A percentile compares a stretch with the other conserved stretches of the same genome.
Evolutionary conservation across 2,797 vertebrate genomes (phyloP).

Genomic region (Fistularia tabacaria): DNA sequence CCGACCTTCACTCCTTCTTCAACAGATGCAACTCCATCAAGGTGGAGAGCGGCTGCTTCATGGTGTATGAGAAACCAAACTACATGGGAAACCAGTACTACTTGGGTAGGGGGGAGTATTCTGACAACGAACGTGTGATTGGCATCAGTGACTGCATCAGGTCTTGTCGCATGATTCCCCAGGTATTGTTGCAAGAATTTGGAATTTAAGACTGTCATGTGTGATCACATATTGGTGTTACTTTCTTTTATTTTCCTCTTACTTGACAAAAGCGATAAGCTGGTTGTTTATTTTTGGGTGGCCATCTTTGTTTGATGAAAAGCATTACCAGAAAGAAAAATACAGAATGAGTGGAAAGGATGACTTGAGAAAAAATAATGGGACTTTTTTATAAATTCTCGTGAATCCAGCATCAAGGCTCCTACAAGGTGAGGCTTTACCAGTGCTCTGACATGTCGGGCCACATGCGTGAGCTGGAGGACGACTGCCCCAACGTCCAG

Average conservation of each 20-base stretch:
- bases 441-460: conserved; percentile 81
- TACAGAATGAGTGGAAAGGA: no score
- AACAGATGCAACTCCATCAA: conserved; percentile 50
- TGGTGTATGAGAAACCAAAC: conserved; percentile 74
- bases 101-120: conserved; percentile 72
- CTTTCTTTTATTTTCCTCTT: no score
- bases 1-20: conserved; percentile 74
- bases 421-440: conserved; percentile 79
- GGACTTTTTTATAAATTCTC: no score
- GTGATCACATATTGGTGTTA: no score
- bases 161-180: conserved; percentile 46
- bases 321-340: no score
- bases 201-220: no score
- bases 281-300: no score
- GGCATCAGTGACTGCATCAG: neutral
- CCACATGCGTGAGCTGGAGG: conserved; percentile 79
- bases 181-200: conserved; percentile 38
- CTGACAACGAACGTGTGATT: conserved; percentile 71
- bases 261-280: no score
- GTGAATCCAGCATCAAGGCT: no score
- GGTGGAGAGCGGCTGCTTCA: conserved; percentile 70
- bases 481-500: conserved; percentile 80
- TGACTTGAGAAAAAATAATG: no score
- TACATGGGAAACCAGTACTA: conserved; percentile 76
- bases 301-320: no score